phyloP scores from a whole-genome alignment of 2,113 vertebrate genomes.

The Stegostoma tigrinum region DNA sequence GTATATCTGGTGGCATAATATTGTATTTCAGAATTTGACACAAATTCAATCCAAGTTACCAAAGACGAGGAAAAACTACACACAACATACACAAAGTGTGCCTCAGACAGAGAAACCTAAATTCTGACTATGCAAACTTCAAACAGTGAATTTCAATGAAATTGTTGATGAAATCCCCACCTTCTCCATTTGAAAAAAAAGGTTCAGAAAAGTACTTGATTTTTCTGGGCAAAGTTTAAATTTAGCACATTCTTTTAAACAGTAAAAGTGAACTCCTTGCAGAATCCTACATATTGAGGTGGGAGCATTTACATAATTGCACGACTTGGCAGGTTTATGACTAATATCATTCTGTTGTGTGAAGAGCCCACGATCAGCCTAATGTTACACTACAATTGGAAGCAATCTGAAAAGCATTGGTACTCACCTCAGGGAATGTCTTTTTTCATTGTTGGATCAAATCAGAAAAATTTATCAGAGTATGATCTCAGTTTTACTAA shows the following conservation, averaged over 20 bases:
- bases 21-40: neutral
- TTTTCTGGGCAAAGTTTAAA: neutral
- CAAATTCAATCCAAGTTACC: neutral
- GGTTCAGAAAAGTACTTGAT: neutral
- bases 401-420: neutral
- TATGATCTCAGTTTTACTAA: neutral
- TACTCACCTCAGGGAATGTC: neutral
- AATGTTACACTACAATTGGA: neutral
- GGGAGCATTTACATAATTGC: neutral
- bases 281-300: neutral
- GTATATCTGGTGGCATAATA: neutral
- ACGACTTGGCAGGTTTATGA: neutral
- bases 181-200: neutral
- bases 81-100: neutral
- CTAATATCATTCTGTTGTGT: neutral
- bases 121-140: neutral
- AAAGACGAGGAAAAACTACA: neutral
- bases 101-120: neutral
- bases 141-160: conserved; percentile 21
- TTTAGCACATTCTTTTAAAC: neutral
- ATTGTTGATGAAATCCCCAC: neutral
- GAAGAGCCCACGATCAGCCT: neutral
- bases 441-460: neutral
- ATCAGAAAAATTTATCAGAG: neutral
- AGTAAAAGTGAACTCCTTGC: neutral